Evolutionary conservation across 2,797 vertebrate genomes (phyloP), one percentile per base, ranked within the genome.

Genomic region (Alca torda): DNA sequence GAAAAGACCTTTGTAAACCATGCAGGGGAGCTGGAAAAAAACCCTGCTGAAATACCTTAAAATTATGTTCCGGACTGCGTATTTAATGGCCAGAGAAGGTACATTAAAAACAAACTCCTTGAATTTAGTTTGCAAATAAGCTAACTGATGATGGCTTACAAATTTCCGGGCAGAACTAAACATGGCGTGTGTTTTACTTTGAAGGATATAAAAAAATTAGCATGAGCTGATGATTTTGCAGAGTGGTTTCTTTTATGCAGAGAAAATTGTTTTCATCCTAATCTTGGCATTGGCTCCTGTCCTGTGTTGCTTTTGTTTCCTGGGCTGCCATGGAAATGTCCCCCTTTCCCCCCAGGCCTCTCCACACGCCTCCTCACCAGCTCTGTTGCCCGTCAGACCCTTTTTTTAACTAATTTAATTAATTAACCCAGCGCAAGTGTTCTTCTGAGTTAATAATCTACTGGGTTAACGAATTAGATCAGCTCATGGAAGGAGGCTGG

Each of bases 291-390:
- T 92, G 94, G 86, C 96, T 77, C 74, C 80, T 76, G 90, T 77
- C 90, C 94, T 95, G 93, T 95, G 94, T 95, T 95, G 80, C 90
- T 90, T 94, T 96, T 97, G 95, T 97, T 96, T 95, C 93, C 84
- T 69, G 60, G 84, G 95, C 95, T 96, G 94, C 96, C 91, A 96
- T 96, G 95, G 96, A 96, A 96, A 97, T 96, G 95, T 94, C 96
- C 95, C 95, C 83, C 89, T 92, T 79, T 93, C 85, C 84, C 86
- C 78, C 92, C 84, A 93, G 89, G 69, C 75, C 70, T 96, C 90
- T 96, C 92, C 92, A 77, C 26, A 33, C 16, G 75, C 78, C 90
- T 96, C 92, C 79, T 87, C 75, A 79, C 78, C 0, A 0, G 60
- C 87, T 93, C 93, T 82, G 75, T 70, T 92, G 75, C 92, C 89